These are phyloP conservation scores for Argyresthia goedartella DNA, from an alignment of 2,888 invertebrate genomes.

Conservation along the genomic window DNA sequence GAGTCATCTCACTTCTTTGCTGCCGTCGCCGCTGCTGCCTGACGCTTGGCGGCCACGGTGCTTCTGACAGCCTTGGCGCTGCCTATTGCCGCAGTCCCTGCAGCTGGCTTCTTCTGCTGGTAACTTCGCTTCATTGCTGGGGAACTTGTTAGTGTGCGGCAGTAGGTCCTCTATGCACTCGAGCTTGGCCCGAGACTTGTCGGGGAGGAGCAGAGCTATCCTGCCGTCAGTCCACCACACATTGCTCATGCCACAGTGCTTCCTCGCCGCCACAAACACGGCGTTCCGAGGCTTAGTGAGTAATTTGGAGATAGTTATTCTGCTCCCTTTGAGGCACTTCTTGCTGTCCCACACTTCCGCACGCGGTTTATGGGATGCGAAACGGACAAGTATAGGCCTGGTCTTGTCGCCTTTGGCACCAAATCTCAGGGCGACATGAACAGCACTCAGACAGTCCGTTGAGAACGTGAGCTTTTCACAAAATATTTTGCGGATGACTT, in stretches of 20 bases:
- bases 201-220: too few species aligned
- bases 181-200: too few species aligned
- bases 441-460: not conserved
- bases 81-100: too few species aligned
- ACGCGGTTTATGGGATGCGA: not conserved
- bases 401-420: not conserved
- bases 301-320: not conserved
- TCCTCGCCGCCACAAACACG: slow-evolving; percentile 6
- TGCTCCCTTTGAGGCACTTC: not conserved
- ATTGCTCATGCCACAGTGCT: slow-evolving; percentile 9
- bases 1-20: not conserved
- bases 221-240: too few species aligned
- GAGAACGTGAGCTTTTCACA: not conserved
- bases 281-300: slow-evolving; percentile 1
- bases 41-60: not conserved
- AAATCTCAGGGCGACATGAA: not conserved
- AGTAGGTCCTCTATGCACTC: too few species aligned
- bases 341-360: not conserved
- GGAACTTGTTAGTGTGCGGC: too few species aligned
- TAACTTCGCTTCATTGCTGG: too few species aligned
- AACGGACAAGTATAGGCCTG: not conserved
- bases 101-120: too few species aligned
- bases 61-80: too few species aligned
- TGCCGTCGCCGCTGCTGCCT: not conserved
- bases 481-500: not conserved